Evolutionary conservation across 2,797 vertebrate genomes (phyloP).

Genomic region (Falco columbarius): DNA sequence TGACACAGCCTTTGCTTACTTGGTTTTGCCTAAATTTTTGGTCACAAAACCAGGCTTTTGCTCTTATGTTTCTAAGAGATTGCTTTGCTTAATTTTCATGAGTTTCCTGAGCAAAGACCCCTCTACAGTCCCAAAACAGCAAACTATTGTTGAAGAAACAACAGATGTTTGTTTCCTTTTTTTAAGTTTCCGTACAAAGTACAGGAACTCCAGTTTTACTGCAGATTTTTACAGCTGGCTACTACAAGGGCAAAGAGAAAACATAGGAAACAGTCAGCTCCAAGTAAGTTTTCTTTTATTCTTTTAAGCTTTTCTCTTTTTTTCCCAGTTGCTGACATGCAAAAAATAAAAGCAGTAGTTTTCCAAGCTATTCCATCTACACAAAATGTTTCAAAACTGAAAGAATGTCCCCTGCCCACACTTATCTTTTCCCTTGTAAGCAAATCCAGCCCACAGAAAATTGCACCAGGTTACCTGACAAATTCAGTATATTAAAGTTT

Average conservation of each 20-base stretch:
- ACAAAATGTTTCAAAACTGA: not conserved
- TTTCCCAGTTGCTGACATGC: not conserved
- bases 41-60: not conserved
- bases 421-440: not conserved
- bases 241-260: not conserved
- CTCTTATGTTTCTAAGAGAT: not conserved
- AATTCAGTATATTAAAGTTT: not conserved
- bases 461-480: not conserved
- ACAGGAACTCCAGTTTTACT: not conserved
- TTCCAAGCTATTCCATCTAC: not conserved
- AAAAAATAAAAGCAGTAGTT: not conserved
- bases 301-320: not conserved
- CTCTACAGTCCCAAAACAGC: not conserved
- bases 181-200: not conserved
- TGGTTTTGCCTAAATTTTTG: not conserved
- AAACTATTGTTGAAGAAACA: not conserved
- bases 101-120: not conserved
- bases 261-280: not conserved
- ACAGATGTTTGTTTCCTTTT: not conserved
- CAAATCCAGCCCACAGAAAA: not conserved
- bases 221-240: not conserved
- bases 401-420: not conserved
- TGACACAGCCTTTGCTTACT: not conserved
- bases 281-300: not conserved
- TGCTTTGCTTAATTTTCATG: not conserved